Evolutionary conservation across 2,797 vertebrate genomes (phyloP), one percentile per base, ranked within the genome.

Genomic region (Poeciliopsis turneri): DNA sequence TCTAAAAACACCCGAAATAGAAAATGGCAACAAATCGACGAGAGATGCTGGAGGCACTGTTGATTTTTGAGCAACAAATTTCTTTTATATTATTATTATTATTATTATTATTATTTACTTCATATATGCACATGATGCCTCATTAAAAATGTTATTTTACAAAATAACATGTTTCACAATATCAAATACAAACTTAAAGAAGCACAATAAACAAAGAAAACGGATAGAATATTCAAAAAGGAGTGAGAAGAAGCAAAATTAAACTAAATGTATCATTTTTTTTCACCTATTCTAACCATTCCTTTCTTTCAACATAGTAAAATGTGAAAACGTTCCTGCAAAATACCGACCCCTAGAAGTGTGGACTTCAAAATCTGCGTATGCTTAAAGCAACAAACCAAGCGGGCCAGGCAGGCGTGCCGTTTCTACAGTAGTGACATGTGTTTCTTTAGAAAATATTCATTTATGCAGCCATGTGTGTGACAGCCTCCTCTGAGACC

Each of bases 381-480:
- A 43, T 43, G 11, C 23, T 69, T 43, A 69, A 68, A 43, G 66
- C 10, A n/a, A 41, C 20, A 43, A 43, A 43, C 23, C n/a, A n/a
- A 43, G 39, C 39, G n/a, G n/a, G 39, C 39, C 39, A n/a, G n/a
- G 39, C 39, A 69, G 39, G 23, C 39, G 11, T 13, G 13, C 39
- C 6, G 23, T 41, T 23, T n/a, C 23, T 15, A 25, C 66, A n/a
- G 23, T 1, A 15, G 23, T 43, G 66, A 68, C 64, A 68, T 68
- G 36, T 12, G 39, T 43, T 43, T 69, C 10, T n/a, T 69, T 43
- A 69, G 25, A 69, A 69, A 68, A 68, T 41, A 66, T 66, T 41
- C 39, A 69, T 43, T 69, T 43, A 72, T n/a, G 59, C 53, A 73
- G 47, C 45, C 77, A 6, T 69, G 74, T 68, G 75, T 79, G 43